phyloP scores from a whole-genome alignment of 2,888 invertebrate genomes.

The Platycnemis pennipes region DNA sequence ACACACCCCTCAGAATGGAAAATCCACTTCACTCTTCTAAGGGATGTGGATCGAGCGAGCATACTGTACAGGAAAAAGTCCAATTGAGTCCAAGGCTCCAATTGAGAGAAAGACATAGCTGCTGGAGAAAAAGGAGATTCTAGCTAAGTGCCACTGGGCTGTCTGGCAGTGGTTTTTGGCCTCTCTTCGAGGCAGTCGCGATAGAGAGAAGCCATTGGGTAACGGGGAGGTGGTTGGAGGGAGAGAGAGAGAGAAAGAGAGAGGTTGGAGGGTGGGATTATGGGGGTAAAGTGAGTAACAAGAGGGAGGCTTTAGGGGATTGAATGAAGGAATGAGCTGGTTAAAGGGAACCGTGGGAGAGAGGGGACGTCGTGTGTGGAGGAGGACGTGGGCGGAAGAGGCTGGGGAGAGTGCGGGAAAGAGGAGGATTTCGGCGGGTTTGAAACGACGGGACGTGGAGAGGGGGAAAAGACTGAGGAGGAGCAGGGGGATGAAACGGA shows the following conservation, averaged over 20 bases:
- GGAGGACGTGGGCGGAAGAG: background rate
- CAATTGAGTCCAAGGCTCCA: too few species aligned
- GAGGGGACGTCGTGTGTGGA: background rate
- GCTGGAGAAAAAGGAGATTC: background rate
- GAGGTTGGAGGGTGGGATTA: background rate
- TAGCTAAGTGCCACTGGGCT: background rate
- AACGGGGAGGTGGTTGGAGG: background rate
- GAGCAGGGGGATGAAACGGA: background rate
- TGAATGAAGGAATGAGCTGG: conserved; percentile 33
- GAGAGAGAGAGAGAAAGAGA: background rate
- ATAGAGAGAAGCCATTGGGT: background rate
- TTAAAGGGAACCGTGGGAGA: background rate
- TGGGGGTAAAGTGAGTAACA: conserved; percentile 22
- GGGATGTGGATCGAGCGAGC: too few species aligned
- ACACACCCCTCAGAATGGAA: too few species aligned
- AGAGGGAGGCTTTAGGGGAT: conserved; percentile 27
- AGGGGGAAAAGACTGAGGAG: background rate
- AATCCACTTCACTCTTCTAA: too few species aligned
- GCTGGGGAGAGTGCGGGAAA: background rate
- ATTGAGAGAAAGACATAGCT: too few species aligned
- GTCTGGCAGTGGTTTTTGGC: background rate
- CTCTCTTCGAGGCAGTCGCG: background rate
- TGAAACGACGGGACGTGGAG: background rate
- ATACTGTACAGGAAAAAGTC: too few species aligned
- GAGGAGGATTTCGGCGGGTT: background rate